Conservation (phyloP, 92 coral and sea anemone species). For the Porites lobata region DNA sequence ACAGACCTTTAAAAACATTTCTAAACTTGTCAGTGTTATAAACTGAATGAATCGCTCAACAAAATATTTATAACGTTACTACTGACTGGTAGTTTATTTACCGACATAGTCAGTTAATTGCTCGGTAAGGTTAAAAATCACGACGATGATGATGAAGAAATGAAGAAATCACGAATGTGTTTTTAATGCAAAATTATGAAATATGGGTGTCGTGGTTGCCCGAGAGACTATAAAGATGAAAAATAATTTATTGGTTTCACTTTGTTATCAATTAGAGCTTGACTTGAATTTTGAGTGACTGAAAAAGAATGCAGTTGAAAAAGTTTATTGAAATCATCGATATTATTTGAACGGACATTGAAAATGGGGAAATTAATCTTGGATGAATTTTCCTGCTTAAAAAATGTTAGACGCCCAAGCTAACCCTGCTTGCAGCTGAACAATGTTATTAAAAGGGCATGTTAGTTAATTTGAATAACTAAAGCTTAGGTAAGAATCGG, state of each 20-base stretch:
- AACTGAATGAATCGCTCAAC: too few species aligned
- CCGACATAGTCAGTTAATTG: too few species aligned
- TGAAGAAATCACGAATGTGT: too few species aligned
- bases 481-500: slow-evolving; percentile 2
- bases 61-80: too few species aligned
- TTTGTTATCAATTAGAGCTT: not conserved
- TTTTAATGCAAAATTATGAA: too few species aligned
- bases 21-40: too few species aligned
- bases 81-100: too few species aligned
- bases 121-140: too few species aligned
- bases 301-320: not conserved
- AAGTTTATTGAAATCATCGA: not conserved
- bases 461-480: slow-evolving; percentile 11
- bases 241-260: not conserved
- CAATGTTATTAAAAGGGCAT: slow-evolving; percentile 2
- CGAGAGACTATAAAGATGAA: not conserved
- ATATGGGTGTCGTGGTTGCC: too few species aligned
- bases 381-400: not conserved
- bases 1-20: too few species aligned
- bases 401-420: not conserved
- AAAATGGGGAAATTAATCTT: slow-evolving; percentile 2
- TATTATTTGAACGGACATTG: not conserved
- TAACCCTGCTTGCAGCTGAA: not conserved
- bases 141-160: too few species aligned
- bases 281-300: too few species aligned